These are phyloP conservation scores for Enoplolaimus lenunculus DNA, from an alignment of 2,888 invertebrate genomes.

Conservation along the genomic window DNA sequence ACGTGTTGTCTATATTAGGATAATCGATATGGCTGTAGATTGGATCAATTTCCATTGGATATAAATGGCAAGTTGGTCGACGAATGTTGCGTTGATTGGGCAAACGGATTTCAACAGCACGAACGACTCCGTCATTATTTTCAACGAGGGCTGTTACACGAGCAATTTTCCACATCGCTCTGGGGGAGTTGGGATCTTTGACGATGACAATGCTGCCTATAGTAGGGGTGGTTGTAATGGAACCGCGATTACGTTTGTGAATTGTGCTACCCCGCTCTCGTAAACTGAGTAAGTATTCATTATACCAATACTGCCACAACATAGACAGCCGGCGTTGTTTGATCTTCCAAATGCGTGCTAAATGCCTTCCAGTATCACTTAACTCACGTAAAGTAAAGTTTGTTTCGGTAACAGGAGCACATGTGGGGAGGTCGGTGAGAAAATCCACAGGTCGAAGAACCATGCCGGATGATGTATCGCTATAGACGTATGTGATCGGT, in stretches of 20 bases:
- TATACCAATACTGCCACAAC: conserved; percentile 2
- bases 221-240: not conserved
- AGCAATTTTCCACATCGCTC: conserved; percentile 12
- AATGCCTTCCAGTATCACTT: not conserved
- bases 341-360: not conserved
- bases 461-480: conserved; percentile 26
- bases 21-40: not conserved
- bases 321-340: not conserved
- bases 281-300: conserved; percentile 8
- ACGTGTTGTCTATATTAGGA: not conserved
- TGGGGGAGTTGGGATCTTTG: not conserved
- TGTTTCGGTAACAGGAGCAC: not conserved
- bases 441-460: conserved; percentile 18
- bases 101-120: not conserved
- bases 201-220: conserved; percentile 2
- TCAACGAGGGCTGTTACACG: not conserved
- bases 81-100: not conserved
- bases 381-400: not conserved
- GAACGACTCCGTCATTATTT: not conserved
- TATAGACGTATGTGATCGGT: conserved; percentile 35
- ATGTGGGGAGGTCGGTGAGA: not conserved
- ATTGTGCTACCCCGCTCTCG: not conserved
- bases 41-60: not conserved
- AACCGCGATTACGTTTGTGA: not conserved
- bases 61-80: not conserved